Percentiles rank a stretch among this genome's conserved stretches.
Conservation (phyloP, 2,888 invertebrate genomes). For the Ormyrus pomaceus region DNA sequence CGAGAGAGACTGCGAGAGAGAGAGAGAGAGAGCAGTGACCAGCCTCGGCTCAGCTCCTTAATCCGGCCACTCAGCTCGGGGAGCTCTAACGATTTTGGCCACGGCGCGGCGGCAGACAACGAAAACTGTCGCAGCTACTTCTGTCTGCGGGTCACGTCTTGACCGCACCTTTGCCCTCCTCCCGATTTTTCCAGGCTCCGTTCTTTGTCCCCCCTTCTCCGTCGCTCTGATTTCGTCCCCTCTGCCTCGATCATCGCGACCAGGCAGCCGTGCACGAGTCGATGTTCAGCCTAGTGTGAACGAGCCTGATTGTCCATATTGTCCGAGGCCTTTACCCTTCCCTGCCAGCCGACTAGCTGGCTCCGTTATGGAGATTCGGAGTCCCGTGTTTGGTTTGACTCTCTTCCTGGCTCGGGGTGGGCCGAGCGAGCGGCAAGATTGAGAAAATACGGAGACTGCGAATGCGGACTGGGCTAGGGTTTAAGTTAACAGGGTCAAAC, state of each 20-base stretch:
- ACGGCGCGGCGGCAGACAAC: constrained; percentile 57
- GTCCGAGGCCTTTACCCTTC: constrained; percentile 61
- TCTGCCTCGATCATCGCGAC: not conserved
- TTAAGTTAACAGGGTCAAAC: no score
- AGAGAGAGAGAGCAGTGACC: not conserved
- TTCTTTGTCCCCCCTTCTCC: not conserved
- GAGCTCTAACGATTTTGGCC: constrained; percentile 55
- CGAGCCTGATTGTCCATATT: constrained; percentile 74
- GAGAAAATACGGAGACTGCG: no score
- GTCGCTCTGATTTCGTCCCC: not conserved
- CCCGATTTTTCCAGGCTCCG: constrained; percentile 49
- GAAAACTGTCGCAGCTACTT: constrained; percentile 73
- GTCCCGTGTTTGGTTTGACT: constrained; percentile 47
- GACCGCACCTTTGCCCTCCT: constrained; percentile 68
- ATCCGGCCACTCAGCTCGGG: not conserved
- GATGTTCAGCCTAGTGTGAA: constrained; percentile 69
- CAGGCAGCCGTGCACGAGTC: constrained; percentile 8
- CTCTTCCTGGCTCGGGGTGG: no score
- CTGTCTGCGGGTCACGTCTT: constrained; percentile 72
- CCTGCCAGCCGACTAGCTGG: not conserved
- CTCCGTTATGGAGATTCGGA: constrained; percentile 68
- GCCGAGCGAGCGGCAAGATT: no score
- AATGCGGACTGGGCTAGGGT: no score
- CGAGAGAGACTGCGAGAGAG: no score
- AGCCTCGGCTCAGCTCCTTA: not conserved